Evolutionary conservation across 2,888 invertebrate genomes (phyloP).

Genomic region (Agrochola lychnidis): DNA sequence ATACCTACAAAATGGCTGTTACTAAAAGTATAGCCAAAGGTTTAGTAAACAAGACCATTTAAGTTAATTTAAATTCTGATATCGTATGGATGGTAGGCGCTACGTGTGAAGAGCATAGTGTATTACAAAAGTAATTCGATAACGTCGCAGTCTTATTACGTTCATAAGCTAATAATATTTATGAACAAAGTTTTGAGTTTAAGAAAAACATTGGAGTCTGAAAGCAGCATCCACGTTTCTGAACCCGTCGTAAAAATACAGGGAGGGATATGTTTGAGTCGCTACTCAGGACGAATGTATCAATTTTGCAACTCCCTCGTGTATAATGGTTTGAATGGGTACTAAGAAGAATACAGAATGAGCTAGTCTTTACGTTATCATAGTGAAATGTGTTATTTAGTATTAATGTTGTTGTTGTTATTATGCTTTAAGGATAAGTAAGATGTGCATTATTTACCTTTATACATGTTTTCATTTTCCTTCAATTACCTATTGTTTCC

Average conservation of each 20-base stretch:
- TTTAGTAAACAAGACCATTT: slow-evolving; percentile 10
- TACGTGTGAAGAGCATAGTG: slow-evolving; percentile 14
- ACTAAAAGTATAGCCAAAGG: slow-evolving; percentile 31
- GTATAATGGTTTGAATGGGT: slow-evolving; percentile 26
- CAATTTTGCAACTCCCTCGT: slow-evolving; percentile 41
- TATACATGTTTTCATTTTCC: neutral
- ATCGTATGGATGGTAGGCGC: slow-evolving; percentile 19
- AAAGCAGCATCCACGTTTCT: slow-evolving; percentile 14
- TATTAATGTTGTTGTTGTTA: slow-evolving; percentile 2
- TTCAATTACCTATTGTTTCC: too few relatives aligned
- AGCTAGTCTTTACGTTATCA: neutral
- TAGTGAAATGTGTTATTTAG: slow-evolving; percentile 8
- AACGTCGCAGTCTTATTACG: slow-evolving; percentile 2
- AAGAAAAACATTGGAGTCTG: slow-evolving; percentile 13
- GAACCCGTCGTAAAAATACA: neutral
- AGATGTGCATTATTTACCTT: neutral
- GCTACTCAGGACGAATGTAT: slow-evolving; percentile 19
- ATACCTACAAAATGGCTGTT: slow-evolving; percentile 44
- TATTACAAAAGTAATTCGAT: slow-evolving; percentile 10
- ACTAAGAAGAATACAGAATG: slow-evolving; percentile 31
- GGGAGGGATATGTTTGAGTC: slow-evolving; percentile 9
- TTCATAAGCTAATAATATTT: slow-evolving; percentile 16
- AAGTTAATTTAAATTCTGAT: slow-evolving; percentile 39
- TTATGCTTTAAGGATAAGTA: neutral
- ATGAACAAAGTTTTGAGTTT: slow-evolving; percentile 5